Evolutionary conservation across 2,113 vertebrate genomes (phyloP).

Genomic region (Eulemur rufifrons): DNA sequence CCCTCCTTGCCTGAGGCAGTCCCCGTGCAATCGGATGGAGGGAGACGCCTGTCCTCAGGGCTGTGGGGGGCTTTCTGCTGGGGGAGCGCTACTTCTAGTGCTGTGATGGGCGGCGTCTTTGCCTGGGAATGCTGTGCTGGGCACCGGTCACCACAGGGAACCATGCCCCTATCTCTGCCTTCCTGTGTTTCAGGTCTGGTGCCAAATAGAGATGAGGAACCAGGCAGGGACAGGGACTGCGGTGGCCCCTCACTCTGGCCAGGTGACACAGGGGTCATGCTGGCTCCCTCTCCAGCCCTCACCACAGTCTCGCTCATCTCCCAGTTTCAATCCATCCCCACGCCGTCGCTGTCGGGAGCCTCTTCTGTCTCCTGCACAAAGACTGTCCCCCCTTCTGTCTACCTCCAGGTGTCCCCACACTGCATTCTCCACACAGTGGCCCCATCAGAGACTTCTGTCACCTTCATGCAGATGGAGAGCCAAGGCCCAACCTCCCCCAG

Average conservation of each 20-base stretch:
- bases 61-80: background rate
- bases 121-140: background rate
- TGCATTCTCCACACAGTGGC: background rate
- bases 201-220: background rate
- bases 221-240: background rate
- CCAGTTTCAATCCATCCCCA: background rate
- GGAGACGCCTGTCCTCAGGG: background rate
- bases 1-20: background rate
- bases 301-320: background rate
- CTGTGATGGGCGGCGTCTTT: fast-evolving
- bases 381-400: background rate
- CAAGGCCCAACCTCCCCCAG: background rate
- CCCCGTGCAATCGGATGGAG: fast-evolving
- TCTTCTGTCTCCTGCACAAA: background rate
- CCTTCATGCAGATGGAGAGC: background rate
- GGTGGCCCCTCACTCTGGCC: background rate
- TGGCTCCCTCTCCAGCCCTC: background rate
- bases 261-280: background rate
- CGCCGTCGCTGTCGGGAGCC: background rate
- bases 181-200: background rate
- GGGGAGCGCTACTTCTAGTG: background rate
- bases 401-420: background rate
- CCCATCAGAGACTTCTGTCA: background rate
- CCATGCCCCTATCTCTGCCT: background rate
- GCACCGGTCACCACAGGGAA: background rate